Base-by-base conservation (phyloP, 2,888 invertebrate species). In the Lepeophtheirus nordmannii region DNA sequence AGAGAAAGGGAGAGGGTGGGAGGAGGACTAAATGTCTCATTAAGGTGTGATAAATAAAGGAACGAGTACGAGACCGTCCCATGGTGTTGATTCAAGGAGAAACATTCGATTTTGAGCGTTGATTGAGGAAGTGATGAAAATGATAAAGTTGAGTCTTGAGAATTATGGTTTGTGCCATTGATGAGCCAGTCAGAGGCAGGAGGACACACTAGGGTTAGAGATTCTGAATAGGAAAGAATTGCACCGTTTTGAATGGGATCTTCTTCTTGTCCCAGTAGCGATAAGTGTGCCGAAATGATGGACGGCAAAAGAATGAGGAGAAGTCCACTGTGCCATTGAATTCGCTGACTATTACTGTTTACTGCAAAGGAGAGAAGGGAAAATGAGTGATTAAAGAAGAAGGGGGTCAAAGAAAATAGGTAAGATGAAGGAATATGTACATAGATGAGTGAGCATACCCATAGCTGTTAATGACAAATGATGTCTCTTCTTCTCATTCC, bases 121-220 rank as follows among this genome's bases (percentile, higher is more conserved):
- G 53, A n/a, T 17, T 46, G 53, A 17, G 53, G 53, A 5, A 8
- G 53, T 14, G 53, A 46, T 2, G 53, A 46, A 14, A 46, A 46
- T 1, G 53, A 46, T 14, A 46, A 8, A 17, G 53, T n/a, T n/a
- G 53, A 46, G 5, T 46, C 53, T 17, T n/a, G 17, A 8, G 53
- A 46, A 5, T 2, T 8, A n/a, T 2, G 53, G 2, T 14, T 14
- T n/a, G 53, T n/a, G 14, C 53, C 53, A 8, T 46, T 17, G 17
- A 46, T 46, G 53, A 2, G 53, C 53, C 53, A 46, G 5, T 14
- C 17, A 2, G 53, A 17, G n/a, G 5, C 5, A 5, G 53, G 53
- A 17, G 53, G 53, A 46, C 53, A 46, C n/a, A 46, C 53, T 14
- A 46, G 53, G 53, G 53, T n/a, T 17, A 46, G 53, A 17, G 53